Base-by-base conservation (phyloP, 2,888 invertebrate species). In the Drosophila anomalipes region DNA sequence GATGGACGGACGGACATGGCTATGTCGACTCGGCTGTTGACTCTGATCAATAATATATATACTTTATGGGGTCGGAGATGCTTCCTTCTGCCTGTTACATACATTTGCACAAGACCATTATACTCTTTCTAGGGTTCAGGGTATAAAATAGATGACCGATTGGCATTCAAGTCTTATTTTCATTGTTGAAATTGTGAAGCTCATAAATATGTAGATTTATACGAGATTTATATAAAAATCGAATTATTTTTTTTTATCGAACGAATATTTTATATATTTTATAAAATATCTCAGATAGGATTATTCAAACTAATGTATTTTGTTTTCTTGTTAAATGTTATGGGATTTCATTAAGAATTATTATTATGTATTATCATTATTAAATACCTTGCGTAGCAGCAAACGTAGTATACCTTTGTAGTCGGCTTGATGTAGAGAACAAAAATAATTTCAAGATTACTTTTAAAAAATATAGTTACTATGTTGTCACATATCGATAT, bases 401-500 rank as follows among this genome's bases (percentile, higher is more conserved):
- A 47, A 16, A 14, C 22, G 16, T 47, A 47, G 47, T 26, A 26
- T 47, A 26, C 4, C 7, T 9, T 47, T 16, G 26, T 9, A 9
- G 47, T 10, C 47, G 26, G 47, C 4, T 16, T 47, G 47, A 47
- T 47, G 9, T 26, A 26, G 7, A 9, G 1, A 9, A 4, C 22
- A 22, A 47, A 47, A 26, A 4, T 9, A 1, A 26, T 47, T 47
- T 26, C 0, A 47, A 9, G 47, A 26, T 47, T 47, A 3, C 10
- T 39, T n/a, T 26, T 16, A 4, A 12, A 3, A 47, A 35, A 35
- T 35, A 49, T 16, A 28, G 60, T 35, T 60, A 30, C n/a, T 52
- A 60, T 32, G 39, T 37, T 52, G 19, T 37, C 35, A 52, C 19
- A 1, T 70, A 49, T 57, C 73, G 70, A 58, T 62, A 44, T 44